phyloP scores from a whole-genome alignment of 37 sponge, comb jelly and placozoan genomes.

The Axinella damicornis region DNA sequence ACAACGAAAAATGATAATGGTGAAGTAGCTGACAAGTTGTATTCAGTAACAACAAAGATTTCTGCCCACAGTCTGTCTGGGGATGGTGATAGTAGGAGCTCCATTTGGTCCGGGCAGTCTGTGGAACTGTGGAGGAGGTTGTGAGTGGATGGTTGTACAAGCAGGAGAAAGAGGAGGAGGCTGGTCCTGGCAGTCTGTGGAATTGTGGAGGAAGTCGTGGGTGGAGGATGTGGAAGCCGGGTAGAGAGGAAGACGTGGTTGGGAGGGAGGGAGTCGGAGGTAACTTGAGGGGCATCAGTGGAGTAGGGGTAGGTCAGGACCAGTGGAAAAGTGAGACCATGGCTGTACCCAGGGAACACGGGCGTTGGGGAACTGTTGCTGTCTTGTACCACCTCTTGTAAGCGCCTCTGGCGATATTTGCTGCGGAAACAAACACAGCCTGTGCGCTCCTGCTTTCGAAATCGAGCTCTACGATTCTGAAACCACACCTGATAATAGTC shows the following conservation, averaged over 20 bases:
- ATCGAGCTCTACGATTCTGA: conserved; percentile 77
- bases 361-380: conserved; percentile 4
- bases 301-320: conserved; percentile 26
- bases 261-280: not conserved
- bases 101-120: not conserved
- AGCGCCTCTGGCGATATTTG: conserved; percentile 51
- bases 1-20: no score
- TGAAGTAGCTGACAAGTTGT: no score
- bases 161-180: not conserved
- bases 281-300: not conserved
- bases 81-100: not conserved
- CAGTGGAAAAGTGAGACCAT: not conserved
- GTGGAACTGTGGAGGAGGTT: not conserved
- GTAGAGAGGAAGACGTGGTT: no score
- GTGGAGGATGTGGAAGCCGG: no score
- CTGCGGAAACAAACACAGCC: conserved; percentile 68
- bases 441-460: conserved; percentile 79
- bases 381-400: no score
- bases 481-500: conserved; percentile 83
- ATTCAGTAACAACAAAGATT: no score
- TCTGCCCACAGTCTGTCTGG: not conserved
- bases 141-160: not conserved
- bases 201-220: no score
- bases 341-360: conserved; percentile 31
- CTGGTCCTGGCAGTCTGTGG: no score